Evolutionary conservation across 2,113 vertebrate species (phyloP), one percentile per base, ranked within the genome.

Genomic region (Phyllopteryx taeniolatus): DNA sequence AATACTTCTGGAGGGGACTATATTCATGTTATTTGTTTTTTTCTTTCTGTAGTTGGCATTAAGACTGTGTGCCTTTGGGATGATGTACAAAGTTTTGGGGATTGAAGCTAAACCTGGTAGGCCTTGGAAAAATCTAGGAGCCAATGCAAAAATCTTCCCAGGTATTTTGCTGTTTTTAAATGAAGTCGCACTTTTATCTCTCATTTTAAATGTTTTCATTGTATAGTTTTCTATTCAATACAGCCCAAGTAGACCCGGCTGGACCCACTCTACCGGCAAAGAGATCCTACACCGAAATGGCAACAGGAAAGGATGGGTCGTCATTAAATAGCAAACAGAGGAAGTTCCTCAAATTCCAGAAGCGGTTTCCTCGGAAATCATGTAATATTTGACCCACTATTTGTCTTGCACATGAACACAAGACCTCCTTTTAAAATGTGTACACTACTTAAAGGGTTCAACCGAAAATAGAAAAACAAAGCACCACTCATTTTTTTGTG

Each of bases 11-110:
- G 35, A 39, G 35, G 35, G 35, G 35, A 39, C 35, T 56, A 27
- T 14, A 61, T 33, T 33, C 7, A 33, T 35, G 3, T 11, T 17
- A 13, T 68, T 39, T 53, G 1, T 5, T 65, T 60, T n/a, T 0
- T 67, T 0, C 63, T 74, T 60, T 74, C 17, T 17, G 77, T 79
- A 99, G 98, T 93, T 96, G 17, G 96, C 96, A 1, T 87, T 99
- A 80, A 92, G 98, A 11, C 93, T 98, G 7, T 94, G 95, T 57
- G 98, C 98, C 0, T 99, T 99, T 61, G 96, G 96, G 43, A 96
- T 98, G 72, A 93, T 99, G 62, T 94, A 98, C 87, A 98, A 95
- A 73, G 95, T 99, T 2, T 84, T 99, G 87, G 98, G 98, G 20
- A 96, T 98, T 94, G 94, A 98, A 54, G 92, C 92, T 7, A 87